phyloP scores from a whole-genome alignment of 2,888 invertebrate genomes.

The Phlogophora meticulosa region DNA sequence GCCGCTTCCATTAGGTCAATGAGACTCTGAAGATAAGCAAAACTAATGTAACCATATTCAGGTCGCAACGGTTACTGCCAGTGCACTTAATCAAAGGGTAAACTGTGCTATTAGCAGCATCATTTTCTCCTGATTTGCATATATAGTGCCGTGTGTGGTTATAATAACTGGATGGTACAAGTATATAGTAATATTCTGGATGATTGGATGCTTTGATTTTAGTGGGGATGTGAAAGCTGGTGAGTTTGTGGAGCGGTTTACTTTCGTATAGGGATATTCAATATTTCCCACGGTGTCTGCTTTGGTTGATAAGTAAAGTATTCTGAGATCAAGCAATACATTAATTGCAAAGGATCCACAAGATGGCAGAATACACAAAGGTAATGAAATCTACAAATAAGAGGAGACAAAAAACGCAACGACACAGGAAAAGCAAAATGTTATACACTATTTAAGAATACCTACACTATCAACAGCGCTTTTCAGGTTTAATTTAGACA shows the following conservation, averaged over 20 bases:
- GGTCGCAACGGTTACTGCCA: conserved; percentile 53
- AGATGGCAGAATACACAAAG: too few relatives aligned
- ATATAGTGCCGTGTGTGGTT: conserved; percentile 69
- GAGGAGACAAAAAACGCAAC: too few relatives aligned
- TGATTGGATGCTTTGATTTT: conserved; percentile 48
- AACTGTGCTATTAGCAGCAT: conserved; percentile 72
- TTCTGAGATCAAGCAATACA: too few relatives aligned
- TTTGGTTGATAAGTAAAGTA: conserved; percentile 6
- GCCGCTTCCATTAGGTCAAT: conserved; percentile 44
- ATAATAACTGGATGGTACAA: conserved; percentile 61
- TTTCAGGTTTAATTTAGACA: too few relatives aligned
- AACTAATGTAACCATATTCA: conserved; percentile 59
- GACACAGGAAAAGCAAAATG: neutral
- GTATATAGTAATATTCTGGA: conserved; percentile 50
- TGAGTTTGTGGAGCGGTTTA: conserved; percentile 25
- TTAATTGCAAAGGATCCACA: too few relatives aligned
- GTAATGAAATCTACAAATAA: too few relatives aligned
- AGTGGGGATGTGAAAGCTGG: conserved; percentile 54
- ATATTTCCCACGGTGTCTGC: conserved; percentile 26
- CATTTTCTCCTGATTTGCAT: conserved; percentile 84
- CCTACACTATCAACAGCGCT: too few relatives aligned
- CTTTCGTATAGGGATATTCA: conserved; percentile 27
- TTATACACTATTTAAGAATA: neutral
- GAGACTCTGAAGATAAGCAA: conserved; percentile 56
- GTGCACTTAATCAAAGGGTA: conserved; percentile 74